These are phyloP conservation scores for Rhadinocentrus ornatus DNA, from an alignment of 2,797 vertebrate genomes.

Conservation along the genomic window DNA sequence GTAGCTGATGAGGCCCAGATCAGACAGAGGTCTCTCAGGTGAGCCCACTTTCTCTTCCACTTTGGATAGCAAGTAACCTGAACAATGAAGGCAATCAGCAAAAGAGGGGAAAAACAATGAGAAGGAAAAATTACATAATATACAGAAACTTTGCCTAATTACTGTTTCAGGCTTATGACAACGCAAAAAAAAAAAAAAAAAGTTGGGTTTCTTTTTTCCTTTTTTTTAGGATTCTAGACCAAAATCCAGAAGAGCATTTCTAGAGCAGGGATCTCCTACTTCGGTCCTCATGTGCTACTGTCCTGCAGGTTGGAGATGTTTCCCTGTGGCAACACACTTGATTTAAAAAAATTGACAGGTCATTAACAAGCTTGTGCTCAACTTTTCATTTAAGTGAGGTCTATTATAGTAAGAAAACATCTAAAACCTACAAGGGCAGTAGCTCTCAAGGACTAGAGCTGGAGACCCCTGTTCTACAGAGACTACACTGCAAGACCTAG, in stretches of 20 bases:
- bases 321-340: too few species aligned
- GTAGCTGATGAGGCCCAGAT: slow-evolving; percentile 97
- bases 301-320: not conserved
- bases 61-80: slow-evolving; percentile 95
- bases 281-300: not conserved
- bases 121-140: not conserved
- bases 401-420: not conserved
- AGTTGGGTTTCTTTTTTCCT: too few species aligned
- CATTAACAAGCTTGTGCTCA: not conserved
- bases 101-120: not conserved
- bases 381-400: too few species aligned
- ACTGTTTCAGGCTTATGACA: too few species aligned
- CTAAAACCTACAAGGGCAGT: not conserved
- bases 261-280: not conserved
- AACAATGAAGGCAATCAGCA: not conserved
- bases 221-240: not conserved
- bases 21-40: slow-evolving; percentile 93
- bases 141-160: not conserved
- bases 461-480: too few species aligned
- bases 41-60: slow-evolving; percentile 97
- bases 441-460: not conserved
- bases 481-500: too few species aligned
- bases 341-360: not conserved
- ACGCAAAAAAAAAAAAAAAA: not conserved
- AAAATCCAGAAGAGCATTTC: too few species aligned